Conservation (phyloP, 2,113 vertebrate genomes). For the Opisthocomus hoazin region DNA sequence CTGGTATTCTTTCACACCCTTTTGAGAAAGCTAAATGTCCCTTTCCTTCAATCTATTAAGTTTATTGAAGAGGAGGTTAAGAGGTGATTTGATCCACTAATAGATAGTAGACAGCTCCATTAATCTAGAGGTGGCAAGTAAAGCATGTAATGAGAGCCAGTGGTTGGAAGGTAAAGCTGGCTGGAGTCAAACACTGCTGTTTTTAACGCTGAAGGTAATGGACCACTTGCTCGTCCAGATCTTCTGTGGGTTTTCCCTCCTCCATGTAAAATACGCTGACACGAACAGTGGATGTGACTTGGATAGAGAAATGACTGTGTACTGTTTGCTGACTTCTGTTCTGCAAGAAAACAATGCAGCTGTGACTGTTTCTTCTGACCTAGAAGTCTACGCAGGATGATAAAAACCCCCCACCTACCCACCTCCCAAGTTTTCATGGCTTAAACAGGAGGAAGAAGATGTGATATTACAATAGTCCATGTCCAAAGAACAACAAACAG, state of each 20-base stretch:
- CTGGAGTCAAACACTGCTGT: background rate
- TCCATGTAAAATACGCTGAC: accelerated
- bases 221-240: background rate
- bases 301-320: background rate
- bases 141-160: background rate
- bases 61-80: constrained; percentile 44
- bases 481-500: background rate
- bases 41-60: constrained; percentile 2
- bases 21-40: background rate
- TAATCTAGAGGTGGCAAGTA: background rate
- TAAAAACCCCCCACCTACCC: background rate
- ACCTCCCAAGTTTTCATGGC: background rate
- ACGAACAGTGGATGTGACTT: background rate
- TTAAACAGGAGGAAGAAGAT: background rate
- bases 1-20: background rate
- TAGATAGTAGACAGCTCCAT: constrained; percentile 24
- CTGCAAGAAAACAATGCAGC: background rate
- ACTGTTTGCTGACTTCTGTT: background rate
- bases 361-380: background rate
- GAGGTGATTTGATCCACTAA: constrained; percentile 47
- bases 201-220: background rate
- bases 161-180: background rate
- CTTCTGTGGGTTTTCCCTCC: background rate
- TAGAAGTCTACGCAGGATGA: background rate
- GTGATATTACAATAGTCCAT: background rate